These are phyloP conservation scores for Argyresthia goedartella DNA, from an alignment of 2,888 invertebrate genomes.

Conservation along the genomic window DNA sequence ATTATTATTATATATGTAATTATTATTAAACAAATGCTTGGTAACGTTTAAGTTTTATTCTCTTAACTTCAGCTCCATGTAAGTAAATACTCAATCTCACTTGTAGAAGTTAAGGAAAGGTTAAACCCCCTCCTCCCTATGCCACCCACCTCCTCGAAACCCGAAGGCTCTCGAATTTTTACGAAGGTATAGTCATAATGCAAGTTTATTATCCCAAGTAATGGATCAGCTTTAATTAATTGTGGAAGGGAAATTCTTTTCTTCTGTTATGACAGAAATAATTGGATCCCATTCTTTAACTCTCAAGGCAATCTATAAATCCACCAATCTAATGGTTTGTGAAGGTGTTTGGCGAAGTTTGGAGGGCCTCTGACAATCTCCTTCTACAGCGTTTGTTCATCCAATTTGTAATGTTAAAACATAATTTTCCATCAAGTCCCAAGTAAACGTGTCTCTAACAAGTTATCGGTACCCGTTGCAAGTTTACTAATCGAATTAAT, in stretches of 20 bases:
- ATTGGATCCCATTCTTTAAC: too few relatives aligned
- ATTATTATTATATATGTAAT: too few relatives aligned
- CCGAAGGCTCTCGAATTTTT: conserved; percentile 50
- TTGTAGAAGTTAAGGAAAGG: conserved; percentile 63
- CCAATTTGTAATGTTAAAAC: too few relatives aligned
- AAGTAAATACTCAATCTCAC: conserved; percentile 63
- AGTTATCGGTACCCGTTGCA: conserved; percentile 14
- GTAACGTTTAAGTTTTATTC: background rate
- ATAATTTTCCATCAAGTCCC: too few relatives aligned
- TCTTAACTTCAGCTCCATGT: conserved; percentile 40
- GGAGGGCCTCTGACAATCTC: too few relatives aligned
- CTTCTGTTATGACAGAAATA: too few relatives aligned
- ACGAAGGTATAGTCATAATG: conserved; percentile 62
- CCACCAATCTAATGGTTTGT: too few relatives aligned
- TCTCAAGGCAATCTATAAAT: too few relatives aligned
- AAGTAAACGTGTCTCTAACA: background rate
- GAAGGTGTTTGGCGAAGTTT: too few relatives aligned
- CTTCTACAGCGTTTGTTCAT: too few relatives aligned
- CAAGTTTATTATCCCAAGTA: conserved; percentile 61
- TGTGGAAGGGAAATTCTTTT: conserved; percentile 7
- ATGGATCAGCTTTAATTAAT: conserved; percentile 47
- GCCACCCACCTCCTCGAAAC: conserved; percentile 16
- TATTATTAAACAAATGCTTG: too few relatives aligned
- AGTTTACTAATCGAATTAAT: conserved; percentile 61
- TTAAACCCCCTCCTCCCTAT: conserved; percentile 33